Base-by-base conservation (phyloP, 2,113 vertebrate species). In the Motacilla alba region DNA sequence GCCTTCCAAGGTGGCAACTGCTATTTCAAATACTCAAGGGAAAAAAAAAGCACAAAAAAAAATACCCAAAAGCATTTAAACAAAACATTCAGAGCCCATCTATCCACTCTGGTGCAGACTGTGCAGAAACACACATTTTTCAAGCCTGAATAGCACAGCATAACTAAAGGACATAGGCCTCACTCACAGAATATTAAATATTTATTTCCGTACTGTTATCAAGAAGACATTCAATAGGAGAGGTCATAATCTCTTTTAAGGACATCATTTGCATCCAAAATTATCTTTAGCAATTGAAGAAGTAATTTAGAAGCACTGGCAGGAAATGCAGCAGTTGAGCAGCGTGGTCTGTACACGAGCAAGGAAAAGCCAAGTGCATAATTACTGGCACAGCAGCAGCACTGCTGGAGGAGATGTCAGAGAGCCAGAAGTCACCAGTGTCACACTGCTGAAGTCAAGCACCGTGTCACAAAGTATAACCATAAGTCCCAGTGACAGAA, bases 371-470 rank as follows among this genome's bases (percentile, higher is more conserved):
- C 84, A 75, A 82, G 64, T 52, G 53, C 11, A 4, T 64, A 93
- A 91, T 87, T 95, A 93, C 74, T 79, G 82, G 46, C 74, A 82
- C 84, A 94, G 81, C 90, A 91, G 92, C 58, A 60, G 21, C 41
- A 17, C 70, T 85, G 72, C 79, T 85, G 67, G 78, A 79, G 58
- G 70, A 89, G 78, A 69, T 1, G 2, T n/a, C 62, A 79, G 52
- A 87, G 81, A 78, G 75, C 13, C 81, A 85, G 35, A 77, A 92
- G 87, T 46, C 92, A 96, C 58, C 62, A 46, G 3, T 35, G 26
- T 79, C 68, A 69, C 18, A 28, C 63, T 93, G 82, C 50, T 87
- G 8, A 85, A 90, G 69, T 79, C 75, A 95, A 90, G 84, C 49
- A 80, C 31, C 13, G 2, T 80, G 83, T 56, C 37, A 84, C 81